Evolutionary conservation across 1,140 invertebrate genomes (phyloP), one percentile per base, ranked within the genome.

Genomic region (Aphaenogaster rudis): DNA sequence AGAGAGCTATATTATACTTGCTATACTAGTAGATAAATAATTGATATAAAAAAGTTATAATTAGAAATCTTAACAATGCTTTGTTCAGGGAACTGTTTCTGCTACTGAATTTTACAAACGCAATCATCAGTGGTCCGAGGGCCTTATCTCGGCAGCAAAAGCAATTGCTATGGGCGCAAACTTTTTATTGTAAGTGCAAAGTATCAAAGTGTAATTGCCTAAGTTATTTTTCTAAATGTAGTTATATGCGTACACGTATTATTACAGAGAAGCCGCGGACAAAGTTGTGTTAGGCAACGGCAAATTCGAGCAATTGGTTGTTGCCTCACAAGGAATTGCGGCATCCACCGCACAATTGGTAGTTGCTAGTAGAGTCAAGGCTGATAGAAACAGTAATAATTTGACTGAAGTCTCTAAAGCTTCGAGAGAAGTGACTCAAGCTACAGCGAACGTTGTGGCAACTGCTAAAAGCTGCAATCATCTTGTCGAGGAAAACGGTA

Each of bases 101-200:
- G 97, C 97, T 2, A 98, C 98, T 96, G 99, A 99, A 93, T 99
- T 99, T 96, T 99, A 99, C 95, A 99, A 99, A 94, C 96, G 98
- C 90, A 99, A 99, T 95, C 99, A 99, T 94, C 98, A 99, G 93
- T 99, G 99, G 99, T 99, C 99, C 0, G 99, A 99, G 95, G 99
- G 99, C 11, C 96, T 99, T 17, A 98, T 99, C 89, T 99, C 99
- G 48, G 99, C 99, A 28, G 99, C 99, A 0, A 99, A 99, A 95
- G 98, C 99, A 48, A 99, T 99, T 13, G 99, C 98, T 0, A 97
- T 98, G 94, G 99, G 98, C 71, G 99, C 99, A 36, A 99, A 98
- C 93, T 97, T 99, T 90, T 96, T 99, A 36, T 96, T 99, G 98
- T 99, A 96, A 97, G 97, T 97, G 17, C 4, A 61, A 48, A 39